Base-by-base conservation (phyloP, 2,797 vertebrate species). In the Hydrocynus forskahlii region DNA sequence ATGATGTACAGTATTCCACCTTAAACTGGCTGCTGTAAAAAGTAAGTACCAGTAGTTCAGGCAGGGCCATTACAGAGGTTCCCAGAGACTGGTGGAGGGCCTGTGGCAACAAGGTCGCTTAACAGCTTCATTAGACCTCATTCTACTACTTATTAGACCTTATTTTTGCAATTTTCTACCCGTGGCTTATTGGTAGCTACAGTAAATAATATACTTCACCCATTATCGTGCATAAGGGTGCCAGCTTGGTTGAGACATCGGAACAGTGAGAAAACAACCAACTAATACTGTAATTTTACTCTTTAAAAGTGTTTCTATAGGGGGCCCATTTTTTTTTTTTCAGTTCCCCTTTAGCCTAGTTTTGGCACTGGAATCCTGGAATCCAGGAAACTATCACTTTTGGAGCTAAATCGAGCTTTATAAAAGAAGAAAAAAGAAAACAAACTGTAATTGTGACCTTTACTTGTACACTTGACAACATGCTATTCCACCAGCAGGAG, bases 401-500 rank as follows among this genome's bases (percentile, higher is more conserved):
- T 29, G 29, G 29, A 29, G 29, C 29, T 29, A 29, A 29, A 29
- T 29, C 1, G 3, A 29, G 29, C 29, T 29, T n/a, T n/a, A n/a
- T n/a, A n/a, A 3, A 29, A 29, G 3, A 29, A 29, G 3, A 29
- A 3, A 29, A 3, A 29, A 29, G 3, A 29, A 3, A 29, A 29
- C 29, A 29, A 29, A 29, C 29, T 29, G 3, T 29, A 29, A 29
- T 29, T 29, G 25, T 57, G 25, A n/a, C 13, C 17, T 48, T 59
- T 54, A 62, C 19, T 80, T 35, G 52, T 29, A 67, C 57, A 75
- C 17, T 43, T 54, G 48, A 54, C 59, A 81, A 4, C 72, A 29
- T 29, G 55, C 10, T 8, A 64, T 76, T 73, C 54, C 35, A 66
- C 64, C 85, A 83, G 71, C 81, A 83, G 86, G 83, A 74, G 86